Evolutionary conservation across 2,888 invertebrate species (phyloP).

Genomic region (Cryptus viduatorius): DNA sequence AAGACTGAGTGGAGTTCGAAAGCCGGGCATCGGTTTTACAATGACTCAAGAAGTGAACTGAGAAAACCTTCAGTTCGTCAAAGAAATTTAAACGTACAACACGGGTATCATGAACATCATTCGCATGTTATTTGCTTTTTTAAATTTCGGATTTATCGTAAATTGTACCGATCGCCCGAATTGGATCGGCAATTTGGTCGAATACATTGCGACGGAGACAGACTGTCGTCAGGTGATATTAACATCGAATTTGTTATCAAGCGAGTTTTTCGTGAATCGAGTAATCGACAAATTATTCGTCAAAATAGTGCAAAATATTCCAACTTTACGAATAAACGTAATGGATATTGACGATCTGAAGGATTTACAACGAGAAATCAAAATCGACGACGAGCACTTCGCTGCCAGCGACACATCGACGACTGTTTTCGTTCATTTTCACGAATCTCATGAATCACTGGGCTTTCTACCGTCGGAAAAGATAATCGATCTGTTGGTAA

Average conservation of each 20-base stretch:
- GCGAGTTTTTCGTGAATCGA: background rate
- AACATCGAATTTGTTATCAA: slow-evolving; percentile 2
- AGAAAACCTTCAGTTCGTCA: background rate
- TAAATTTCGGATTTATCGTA: background rate
- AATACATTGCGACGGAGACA: background rate
- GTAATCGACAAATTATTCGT: slow-evolving; percentile 24
- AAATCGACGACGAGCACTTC: background rate
- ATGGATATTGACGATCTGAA: background rate
- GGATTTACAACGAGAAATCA: background rate
- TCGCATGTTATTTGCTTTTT: background rate
- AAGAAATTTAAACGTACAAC: background rate
- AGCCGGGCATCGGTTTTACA: background rate
- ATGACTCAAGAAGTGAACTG: background rate
- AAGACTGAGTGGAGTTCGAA: slow-evolving; percentile 3
- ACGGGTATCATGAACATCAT: background rate
- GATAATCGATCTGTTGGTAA: slow-evolving; percentile 37
- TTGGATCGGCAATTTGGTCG: slow-evolving; percentile 48
- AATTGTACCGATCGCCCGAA: background rate
- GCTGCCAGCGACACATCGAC: background rate
- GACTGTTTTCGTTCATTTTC: slow-evolving; percentile 37
- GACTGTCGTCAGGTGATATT: slow-evolving; percentile 10
- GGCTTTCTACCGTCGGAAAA: background rate
- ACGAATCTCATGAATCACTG: background rate
- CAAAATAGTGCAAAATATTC: slow-evolving; percentile 3
- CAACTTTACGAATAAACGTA: background rate